phyloP scores from a whole-genome alignment of 53 echinoderm and acorn worm species.

The Echinarachnius parma region DNA sequence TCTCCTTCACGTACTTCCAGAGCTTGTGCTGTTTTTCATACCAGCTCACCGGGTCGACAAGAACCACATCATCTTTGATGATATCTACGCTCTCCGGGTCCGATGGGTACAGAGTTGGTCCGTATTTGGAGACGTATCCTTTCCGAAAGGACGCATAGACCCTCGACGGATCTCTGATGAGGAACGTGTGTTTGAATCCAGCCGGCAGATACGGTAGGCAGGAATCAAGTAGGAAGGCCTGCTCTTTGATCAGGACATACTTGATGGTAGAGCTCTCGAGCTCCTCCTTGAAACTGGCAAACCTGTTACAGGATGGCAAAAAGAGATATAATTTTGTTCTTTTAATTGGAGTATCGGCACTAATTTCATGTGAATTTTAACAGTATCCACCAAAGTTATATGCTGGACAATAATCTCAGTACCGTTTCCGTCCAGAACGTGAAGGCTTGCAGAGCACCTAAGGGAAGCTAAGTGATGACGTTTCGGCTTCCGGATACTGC shows the following conservation, averaged over 20 bases:
- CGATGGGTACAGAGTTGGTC: not conserved
- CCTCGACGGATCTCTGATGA: conserved; percentile 7
- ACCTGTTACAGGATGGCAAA: no score
- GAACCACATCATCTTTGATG: not conserved
- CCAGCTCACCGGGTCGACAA: not conserved
- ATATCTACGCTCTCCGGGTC: not conserved
- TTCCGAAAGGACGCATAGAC: conserved; percentile 8
- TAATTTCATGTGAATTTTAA: no score
- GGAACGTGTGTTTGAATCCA: not conserved
- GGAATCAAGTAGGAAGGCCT: not conserved
- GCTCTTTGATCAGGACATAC: conserved; percentile 8
- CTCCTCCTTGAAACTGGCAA: not conserved
- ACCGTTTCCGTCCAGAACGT: no score
- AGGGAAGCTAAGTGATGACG: no score
- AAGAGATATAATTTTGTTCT: no score
- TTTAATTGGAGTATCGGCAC: no score
- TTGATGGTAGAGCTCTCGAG: not conserved
- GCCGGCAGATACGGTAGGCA: not conserved
- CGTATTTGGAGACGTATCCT: no score
- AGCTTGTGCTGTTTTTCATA: conserved; percentile 13
- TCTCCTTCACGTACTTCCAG: conserved; percentile 23
- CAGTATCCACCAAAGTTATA: no score
- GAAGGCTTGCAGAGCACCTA: no score
- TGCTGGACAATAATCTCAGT: no score
- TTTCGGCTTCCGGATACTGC: no score